Evolutionary conservation across 1,140 invertebrate genomes (phyloP).

Genomic region (Aculops lycopersici): DNA sequence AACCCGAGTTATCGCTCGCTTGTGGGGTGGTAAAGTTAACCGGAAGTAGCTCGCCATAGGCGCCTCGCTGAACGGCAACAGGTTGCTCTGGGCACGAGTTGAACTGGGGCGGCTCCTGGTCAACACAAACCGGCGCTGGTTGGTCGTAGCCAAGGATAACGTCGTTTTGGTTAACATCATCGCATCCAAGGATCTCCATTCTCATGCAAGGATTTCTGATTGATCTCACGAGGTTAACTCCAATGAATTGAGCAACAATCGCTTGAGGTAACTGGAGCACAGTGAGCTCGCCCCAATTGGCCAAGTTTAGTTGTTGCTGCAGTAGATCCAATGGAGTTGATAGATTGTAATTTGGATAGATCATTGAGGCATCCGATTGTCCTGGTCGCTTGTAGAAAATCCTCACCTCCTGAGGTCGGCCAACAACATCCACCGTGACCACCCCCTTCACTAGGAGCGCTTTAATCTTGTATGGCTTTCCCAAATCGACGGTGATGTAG

Average conservation of each 20-base stretch:
- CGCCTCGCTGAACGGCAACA: constrained; percentile 50
- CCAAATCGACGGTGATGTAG: constrained; percentile 71
- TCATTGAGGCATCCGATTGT: constrained; percentile 70
- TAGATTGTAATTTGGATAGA: constrained; percentile 76
- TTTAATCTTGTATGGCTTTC: constrained; percentile 55
- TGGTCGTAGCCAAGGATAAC: constrained; percentile 69
- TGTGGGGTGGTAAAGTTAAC: constrained; percentile 71
- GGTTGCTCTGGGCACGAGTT: constrained; percentile 34
- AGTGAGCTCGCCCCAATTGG: constrained; percentile 69
- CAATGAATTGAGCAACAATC: constrained; percentile 64
- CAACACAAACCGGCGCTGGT: constrained; percentile 52
- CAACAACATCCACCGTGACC: constrained; percentile 71
- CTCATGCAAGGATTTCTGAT: constrained; percentile 84
- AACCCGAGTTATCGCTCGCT: constrained; percentile 69
- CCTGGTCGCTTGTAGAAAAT: constrained; percentile 86
- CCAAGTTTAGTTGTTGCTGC: constrained; percentile 21
- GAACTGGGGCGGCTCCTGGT: constrained; percentile 84
- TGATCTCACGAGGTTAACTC: constrained; percentile 65
- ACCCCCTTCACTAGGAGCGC: constrained; percentile 45
- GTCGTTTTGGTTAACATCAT: constrained; percentile 24
- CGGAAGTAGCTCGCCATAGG: constrained; percentile 46
- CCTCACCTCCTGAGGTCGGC: constrained; percentile 64
- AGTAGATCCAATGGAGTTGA: constrained; percentile 35
- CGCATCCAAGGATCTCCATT: constrained; percentile 80
- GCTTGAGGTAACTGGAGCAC: constrained; percentile 78